phyloP scores from a whole-genome alignment of 2,797 vertebrate genomes.

The Sylvilagus floridanus region DNA sequence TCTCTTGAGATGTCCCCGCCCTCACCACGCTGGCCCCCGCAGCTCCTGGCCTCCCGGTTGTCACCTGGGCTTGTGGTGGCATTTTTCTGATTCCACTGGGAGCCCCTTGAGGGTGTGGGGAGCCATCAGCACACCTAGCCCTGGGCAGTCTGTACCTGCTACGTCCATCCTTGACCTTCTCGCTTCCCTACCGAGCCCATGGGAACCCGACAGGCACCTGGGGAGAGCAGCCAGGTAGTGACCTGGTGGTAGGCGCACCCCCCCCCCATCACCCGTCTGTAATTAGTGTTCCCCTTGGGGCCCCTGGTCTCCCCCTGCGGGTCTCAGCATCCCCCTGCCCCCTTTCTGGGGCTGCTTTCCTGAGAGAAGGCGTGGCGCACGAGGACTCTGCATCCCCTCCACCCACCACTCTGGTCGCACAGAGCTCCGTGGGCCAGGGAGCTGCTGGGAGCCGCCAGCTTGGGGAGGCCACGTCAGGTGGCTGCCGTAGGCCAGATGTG shows the following conservation, averaged over 20 bases:
- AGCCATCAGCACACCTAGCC: not conserved
- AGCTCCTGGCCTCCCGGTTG: not conserved
- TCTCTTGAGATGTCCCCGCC: not conserved
- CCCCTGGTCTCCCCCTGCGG: not conserved
- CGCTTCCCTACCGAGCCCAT: not conserved
- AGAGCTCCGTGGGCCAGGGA: not conserved
- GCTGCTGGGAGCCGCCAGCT: not conserved
- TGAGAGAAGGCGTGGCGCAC: not conserved
- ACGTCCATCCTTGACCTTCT: not conserved
- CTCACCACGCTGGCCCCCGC: not conserved
- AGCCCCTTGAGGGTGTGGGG: not conserved
- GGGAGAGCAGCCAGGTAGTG: not conserved
- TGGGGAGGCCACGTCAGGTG: accelerated
- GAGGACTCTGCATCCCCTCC: not conserved
- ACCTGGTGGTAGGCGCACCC: not conserved
- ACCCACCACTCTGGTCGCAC: not conserved
- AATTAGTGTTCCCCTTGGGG: not conserved
- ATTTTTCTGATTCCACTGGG: not conserved
- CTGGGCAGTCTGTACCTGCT: not conserved
- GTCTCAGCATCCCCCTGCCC: not conserved
- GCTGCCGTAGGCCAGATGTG: not conserved
- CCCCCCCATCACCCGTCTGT: not conserved
- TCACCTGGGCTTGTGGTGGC: not conserved
- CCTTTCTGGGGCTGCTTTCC: not conserved
- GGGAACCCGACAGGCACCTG: not conserved